Evolutionary conservation across 2,888 invertebrate genomes (phyloP).

Genomic region (Apoderus coryli): DNA sequence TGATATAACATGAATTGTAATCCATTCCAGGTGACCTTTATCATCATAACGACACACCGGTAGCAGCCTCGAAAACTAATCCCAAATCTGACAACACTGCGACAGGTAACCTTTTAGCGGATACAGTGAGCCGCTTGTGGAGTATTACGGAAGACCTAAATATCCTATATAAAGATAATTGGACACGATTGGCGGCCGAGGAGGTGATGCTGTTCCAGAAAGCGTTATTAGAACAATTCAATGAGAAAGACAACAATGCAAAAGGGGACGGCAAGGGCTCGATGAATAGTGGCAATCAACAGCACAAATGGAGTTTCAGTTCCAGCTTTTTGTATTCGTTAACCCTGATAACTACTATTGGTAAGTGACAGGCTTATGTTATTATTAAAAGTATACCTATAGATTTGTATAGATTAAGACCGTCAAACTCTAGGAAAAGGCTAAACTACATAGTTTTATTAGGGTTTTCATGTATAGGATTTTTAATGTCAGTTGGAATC

Average conservation of each 20-base stretch:
- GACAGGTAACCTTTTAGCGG: slow-evolving; percentile 44
- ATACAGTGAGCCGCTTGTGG: slow-evolving; percentile 71
- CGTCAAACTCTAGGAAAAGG: too few relatives aligned
- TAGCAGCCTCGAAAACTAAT: slow-evolving; percentile 48
- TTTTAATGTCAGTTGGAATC: too few relatives aligned
- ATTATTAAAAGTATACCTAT: too few relatives aligned
- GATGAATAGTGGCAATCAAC: too few relatives aligned
- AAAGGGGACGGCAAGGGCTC: slow-evolving; percentile 32
- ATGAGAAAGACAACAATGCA: slow-evolving; percentile 10
- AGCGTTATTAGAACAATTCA: slow-evolving; percentile 36
- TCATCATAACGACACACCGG: slow-evolving; percentile 44
- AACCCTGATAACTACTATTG: slow-evolving; percentile 88
- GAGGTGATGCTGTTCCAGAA: slow-evolving; percentile 77
- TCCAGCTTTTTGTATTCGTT: slow-evolving; percentile 86
- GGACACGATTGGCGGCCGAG: slow-evolving; percentile 77
- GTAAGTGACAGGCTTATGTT: slow-evolving; percentile 48
- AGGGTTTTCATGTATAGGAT: too few relatives aligned
- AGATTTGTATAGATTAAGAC: too few relatives aligned
- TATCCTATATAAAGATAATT: slow-evolving; percentile 80
- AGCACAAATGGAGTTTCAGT: slow-evolving; percentile 80
- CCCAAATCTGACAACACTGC: slow-evolving; percentile 30
- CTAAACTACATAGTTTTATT: too few relatives aligned
- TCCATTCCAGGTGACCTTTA: slow-evolving; percentile 20
- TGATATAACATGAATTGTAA: slow-evolving; percentile 1
- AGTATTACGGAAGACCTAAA: slow-evolving; percentile 77